Evolutionary conservation across 1,140 invertebrate species (phyloP).

Genomic region (Caenorhabditis remanei): DNA sequence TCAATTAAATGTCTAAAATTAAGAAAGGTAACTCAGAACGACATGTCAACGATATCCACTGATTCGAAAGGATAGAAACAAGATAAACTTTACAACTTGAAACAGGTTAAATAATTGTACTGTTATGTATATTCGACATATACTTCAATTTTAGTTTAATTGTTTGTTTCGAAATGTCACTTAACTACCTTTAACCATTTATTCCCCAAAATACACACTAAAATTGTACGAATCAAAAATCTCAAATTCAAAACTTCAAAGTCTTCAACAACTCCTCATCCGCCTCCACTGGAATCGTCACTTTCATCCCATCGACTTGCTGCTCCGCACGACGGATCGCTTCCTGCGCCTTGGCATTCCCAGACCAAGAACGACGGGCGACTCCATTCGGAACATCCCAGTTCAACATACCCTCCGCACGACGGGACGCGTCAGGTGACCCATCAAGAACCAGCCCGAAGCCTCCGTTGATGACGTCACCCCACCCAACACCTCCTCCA

Average conservation of each 20-base stretch:
- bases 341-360: conserved; percentile 71
- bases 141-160: too few species aligned
- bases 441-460: conserved; percentile 84
- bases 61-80: too few species aligned
- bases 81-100: too few species aligned
- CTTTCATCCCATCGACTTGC: conserved; percentile 64
- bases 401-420: conserved; percentile 80
- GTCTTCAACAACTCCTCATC: conserved; percentile 66
- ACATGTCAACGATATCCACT: too few species aligned
- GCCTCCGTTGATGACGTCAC: conserved; percentile 84
- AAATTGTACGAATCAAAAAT: too few species aligned
- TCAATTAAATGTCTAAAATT: too few species aligned
- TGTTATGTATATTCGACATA: too few species aligned
- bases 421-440: conserved; percentile 79
- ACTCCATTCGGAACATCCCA: conserved; percentile 85
- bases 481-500: conserved; percentile 84
- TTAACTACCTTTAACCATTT: too few species aligned
- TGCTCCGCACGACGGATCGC: conserved; percentile 73
- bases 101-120: too few species aligned
- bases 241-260: conserved; percentile 5
- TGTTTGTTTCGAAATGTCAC: too few species aligned
- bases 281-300: conserved; percentile 71
- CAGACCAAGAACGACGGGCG: conserved; percentile 73
- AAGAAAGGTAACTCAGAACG: too few species aligned
- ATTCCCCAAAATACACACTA: too few species aligned